Evolutionary conservation across 2,888 invertebrate species (phyloP).

Genomic region (Sarcophaga subvicina): DNA sequence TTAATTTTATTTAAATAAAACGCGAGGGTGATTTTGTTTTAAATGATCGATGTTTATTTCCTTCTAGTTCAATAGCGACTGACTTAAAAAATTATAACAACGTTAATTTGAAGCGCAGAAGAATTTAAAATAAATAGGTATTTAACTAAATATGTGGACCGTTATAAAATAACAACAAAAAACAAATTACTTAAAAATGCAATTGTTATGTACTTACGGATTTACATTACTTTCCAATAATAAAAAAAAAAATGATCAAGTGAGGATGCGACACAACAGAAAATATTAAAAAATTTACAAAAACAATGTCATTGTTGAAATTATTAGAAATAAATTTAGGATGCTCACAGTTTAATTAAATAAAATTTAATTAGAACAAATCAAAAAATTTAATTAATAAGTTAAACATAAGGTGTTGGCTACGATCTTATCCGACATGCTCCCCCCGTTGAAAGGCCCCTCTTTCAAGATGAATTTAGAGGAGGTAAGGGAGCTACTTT

Average conservation of each 20-base stretch:
- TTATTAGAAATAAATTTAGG: not conserved
- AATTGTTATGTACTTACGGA: not conserved
- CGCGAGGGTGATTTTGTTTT: too few species aligned
- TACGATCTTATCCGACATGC: not conserved
- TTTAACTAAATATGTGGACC: not conserved
- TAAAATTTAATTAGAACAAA: not conserved
- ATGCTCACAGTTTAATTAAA: not conserved
- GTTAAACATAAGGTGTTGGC: not conserved
- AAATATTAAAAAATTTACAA: not conserved
- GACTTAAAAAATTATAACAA: not conserved
- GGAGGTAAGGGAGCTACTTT: too few species aligned
- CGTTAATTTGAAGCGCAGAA: not conserved
- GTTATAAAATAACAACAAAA: not conserved
- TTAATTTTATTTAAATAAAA: too few species aligned
- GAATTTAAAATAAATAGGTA: conserved; percentile 5
- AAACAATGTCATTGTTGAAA: not conserved
- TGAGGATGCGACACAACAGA: not conserved
- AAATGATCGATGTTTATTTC: too few species aligned
- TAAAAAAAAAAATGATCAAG: not conserved
- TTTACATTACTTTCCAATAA: conserved; percentile 7
- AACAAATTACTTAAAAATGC: not conserved
- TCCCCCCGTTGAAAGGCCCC: not conserved
- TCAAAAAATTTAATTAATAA: not conserved
- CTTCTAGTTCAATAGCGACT: not conserved
- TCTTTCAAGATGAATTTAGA: too few species aligned